These are phyloP conservation scores for Rafetus swinhoei DNA, from an alignment of 2,113 vertebrate species.

Conservation along the genomic window DNA sequence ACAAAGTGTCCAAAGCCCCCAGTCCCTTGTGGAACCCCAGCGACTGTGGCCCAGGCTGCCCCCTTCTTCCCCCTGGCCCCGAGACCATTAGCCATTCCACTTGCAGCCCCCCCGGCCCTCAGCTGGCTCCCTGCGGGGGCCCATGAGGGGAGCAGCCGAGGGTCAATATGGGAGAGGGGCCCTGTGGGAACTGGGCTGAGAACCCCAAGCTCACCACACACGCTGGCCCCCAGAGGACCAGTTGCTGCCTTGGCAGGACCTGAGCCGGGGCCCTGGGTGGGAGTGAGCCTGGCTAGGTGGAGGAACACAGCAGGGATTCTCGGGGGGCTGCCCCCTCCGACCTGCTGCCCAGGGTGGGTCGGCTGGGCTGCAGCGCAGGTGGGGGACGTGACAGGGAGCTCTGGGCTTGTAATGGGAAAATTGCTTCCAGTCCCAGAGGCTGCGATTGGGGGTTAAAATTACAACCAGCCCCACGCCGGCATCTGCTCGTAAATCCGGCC, in stretches of 20 bases:
- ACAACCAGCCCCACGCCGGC: slow-evolving; percentile 68
- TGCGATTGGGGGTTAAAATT: slow-evolving; percentile 68
- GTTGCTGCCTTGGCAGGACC: not conserved
- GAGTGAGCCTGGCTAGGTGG: not conserved
- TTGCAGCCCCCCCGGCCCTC: not conserved
- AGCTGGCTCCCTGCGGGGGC: not conserved
- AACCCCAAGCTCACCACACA: not conserved
- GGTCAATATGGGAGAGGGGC: not conserved
- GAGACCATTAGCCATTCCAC: not conserved
- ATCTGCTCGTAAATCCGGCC: slow-evolving; percentile 41
- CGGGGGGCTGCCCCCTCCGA: no score
- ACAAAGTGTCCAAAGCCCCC: not conserved
- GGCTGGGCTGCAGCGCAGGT: not conserved
- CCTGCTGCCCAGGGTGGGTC: not conserved
- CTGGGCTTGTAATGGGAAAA: slow-evolving; percentile 75
- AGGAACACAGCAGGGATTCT: not conserved
- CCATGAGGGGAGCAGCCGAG: not conserved
- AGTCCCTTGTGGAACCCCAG: no score
- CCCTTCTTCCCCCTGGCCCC: not conserved
- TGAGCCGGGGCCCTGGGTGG: not conserved
- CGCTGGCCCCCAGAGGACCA: not conserved
- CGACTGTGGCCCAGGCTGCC: not conserved
- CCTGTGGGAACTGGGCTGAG: not conserved
- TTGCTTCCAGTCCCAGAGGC: slow-evolving; percentile 73
- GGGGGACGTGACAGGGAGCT: not conserved